A percentile compares a stretch with the other conserved stretches of the same genome.
Evolutionary conservation across 2,113 vertebrate genomes (phyloP).

Genomic region (Puffinus mauretanicus): DNA sequence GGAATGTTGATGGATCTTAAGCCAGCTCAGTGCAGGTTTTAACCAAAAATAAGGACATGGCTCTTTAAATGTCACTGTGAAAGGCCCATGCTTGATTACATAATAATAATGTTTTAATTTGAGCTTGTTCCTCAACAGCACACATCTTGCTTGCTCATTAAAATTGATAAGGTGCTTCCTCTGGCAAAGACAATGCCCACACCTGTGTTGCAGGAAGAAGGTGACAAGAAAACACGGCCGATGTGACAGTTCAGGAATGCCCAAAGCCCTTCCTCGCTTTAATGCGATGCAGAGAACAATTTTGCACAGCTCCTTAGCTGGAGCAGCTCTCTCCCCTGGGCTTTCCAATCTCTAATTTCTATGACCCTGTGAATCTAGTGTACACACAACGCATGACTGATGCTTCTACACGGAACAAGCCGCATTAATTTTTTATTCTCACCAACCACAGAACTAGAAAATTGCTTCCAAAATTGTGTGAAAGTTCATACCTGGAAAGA

Average conservation of each 20-base stretch:
- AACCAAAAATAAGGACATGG: not conserved
- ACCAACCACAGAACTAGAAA: not conserved
- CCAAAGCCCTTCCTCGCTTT: not conserved
- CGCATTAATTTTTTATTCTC: conserved; percentile 27
- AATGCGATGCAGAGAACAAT: not conserved
- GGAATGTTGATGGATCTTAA: not conserved
- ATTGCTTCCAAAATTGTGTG: conserved; percentile 8
- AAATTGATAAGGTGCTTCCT: not conserved
- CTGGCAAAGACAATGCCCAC: not conserved
- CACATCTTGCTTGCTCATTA: not conserved
- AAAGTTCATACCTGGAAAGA: conserved; percentile 39
- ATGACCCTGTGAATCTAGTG: conserved; percentile 26
- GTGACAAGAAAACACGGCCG: not conserved
- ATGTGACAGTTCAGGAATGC: not conserved
- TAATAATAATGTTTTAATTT: conserved; percentile 1
- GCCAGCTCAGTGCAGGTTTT: not conserved
- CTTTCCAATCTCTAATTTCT: conserved; percentile 4
- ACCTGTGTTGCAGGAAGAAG: not conserved
- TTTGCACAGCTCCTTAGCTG: not conserved
- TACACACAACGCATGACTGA: not conserved
- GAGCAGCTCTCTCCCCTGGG: not conserved
- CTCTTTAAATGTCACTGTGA: not conserved
- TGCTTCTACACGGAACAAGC: not conserved
- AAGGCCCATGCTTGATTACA: not conserved
- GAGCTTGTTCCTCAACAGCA: not conserved